Evolutionary conservation across 2,113 vertebrate species (phyloP).

Genomic region (Pangasianodon hypophthalmus): DNA sequence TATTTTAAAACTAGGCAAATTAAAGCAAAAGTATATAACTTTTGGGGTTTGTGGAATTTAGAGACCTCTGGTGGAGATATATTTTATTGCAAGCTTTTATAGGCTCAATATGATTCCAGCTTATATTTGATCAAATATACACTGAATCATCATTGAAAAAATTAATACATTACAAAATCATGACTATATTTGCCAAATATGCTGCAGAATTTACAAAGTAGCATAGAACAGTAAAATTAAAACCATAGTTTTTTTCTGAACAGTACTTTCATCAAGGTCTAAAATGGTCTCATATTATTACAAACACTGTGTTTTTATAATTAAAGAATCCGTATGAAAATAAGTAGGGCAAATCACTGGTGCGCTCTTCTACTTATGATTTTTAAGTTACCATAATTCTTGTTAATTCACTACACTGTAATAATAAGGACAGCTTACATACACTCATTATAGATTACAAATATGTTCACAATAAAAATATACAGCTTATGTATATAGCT

Average conservation of each 20-base stretch:
- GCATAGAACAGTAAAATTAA: neutral
- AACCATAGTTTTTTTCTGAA: neutral
- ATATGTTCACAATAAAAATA: neutral
- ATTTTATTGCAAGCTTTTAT: neutral
- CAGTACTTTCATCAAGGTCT: neutral
- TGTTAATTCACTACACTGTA: neutral
- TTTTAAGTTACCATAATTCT: neutral
- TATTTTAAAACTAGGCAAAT: neutral
- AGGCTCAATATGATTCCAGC: neutral
- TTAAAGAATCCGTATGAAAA: neutral
- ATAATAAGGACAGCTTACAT: neutral
- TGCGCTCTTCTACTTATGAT: neutral
- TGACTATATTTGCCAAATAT: neutral
- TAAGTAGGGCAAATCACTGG: neutral
- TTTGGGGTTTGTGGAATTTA: neutral
- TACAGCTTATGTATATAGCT: neutral
- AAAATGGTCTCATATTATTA: neutral
- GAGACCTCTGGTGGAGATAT: neutral
- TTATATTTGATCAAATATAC: neutral
- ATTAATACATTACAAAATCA: neutral
- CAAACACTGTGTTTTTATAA: neutral
- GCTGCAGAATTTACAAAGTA: neutral
- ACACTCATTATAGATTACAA: neutral
- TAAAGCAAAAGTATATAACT: no score
- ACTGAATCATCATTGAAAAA: neutral